These are phyloP conservation scores for Harpagus bidentatus DNA, from an alignment of 2,113 vertebrate species.

Conservation along the genomic window DNA sequence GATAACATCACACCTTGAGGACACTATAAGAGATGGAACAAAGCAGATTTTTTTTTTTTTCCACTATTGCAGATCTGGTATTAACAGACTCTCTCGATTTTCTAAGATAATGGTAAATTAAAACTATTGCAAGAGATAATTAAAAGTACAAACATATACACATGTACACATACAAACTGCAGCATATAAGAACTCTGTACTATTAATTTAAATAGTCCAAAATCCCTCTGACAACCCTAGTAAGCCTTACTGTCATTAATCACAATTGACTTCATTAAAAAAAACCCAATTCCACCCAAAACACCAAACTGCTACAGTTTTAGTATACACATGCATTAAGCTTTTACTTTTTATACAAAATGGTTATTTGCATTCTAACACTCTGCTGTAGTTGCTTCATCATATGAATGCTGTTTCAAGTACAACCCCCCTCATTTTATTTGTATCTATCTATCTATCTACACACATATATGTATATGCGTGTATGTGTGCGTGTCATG, in stretches of 20 bases:
- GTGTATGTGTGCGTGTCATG: too few species aligned
- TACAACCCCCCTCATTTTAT: too few species aligned
- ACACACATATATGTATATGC: too few species aligned
- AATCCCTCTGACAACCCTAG: background rate
- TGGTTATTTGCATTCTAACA: too few species aligned
- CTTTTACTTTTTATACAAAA: background rate
- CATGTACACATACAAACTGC: background rate
- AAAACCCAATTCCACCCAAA: background rate
- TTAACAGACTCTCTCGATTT: background rate
- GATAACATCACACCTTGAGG: background rate
- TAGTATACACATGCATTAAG: background rate
- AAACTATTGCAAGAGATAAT: background rate
- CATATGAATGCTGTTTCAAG: too few species aligned
- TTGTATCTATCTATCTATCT: too few species aligned
- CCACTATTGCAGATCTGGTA: background rate
- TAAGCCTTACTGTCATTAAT: background rate
- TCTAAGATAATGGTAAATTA: background rate
- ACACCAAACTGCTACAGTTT: background rate
- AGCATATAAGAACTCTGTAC: background rate
- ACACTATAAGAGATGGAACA: background rate
- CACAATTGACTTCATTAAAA: background rate
- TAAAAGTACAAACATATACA: background rate
- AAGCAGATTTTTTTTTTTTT: background rate
- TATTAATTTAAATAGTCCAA: background rate
- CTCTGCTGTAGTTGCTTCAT: too few species aligned